These are phyloP conservation scores for Notechis scutatus DNA, from an alignment of 2,113 vertebrate genomes.

Conservation along the genomic window DNA sequence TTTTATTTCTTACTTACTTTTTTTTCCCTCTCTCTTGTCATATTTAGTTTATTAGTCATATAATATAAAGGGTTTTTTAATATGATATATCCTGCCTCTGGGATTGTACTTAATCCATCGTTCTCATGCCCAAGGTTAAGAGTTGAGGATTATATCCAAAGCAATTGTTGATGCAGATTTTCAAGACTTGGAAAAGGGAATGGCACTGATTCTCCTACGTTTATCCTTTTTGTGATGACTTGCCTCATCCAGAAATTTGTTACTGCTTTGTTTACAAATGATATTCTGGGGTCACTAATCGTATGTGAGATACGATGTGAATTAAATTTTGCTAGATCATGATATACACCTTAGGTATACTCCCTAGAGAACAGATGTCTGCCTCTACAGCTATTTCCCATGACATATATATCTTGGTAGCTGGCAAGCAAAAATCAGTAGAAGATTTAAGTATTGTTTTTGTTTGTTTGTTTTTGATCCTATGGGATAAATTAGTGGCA, in stretches of 20 bases:
- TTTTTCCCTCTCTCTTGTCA: neutral
- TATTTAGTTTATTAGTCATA: neutral
- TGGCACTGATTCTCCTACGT: neutral
- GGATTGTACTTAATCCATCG: neutral
- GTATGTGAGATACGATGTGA: neutral
- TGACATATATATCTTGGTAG: neutral
- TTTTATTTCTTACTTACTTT: neutral
- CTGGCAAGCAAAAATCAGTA: neutral
- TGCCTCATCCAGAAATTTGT: neutral
- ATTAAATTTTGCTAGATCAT: conserved; percentile 12
- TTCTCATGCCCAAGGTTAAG: neutral
- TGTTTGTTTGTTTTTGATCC: neutral
- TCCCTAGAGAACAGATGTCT: neutral
- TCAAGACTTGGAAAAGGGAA: neutral
- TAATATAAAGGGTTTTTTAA: neutral
- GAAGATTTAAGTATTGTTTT: neutral
- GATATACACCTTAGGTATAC: neutral
- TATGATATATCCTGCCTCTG: neutral
- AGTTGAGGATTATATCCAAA: neutral
- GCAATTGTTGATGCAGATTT: neutral
- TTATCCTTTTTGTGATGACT: neutral
- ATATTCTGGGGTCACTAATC: neutral
- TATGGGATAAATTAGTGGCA: neutral
- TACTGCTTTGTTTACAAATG: neutral
- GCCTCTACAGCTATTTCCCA: neutral